Percentiles rank a stretch among this genome's conserved stretches.
Evolutionary conservation across 92 coral and sea anemone species (phyloP).

Genomic region (Desmophyllum pertusum): DNA sequence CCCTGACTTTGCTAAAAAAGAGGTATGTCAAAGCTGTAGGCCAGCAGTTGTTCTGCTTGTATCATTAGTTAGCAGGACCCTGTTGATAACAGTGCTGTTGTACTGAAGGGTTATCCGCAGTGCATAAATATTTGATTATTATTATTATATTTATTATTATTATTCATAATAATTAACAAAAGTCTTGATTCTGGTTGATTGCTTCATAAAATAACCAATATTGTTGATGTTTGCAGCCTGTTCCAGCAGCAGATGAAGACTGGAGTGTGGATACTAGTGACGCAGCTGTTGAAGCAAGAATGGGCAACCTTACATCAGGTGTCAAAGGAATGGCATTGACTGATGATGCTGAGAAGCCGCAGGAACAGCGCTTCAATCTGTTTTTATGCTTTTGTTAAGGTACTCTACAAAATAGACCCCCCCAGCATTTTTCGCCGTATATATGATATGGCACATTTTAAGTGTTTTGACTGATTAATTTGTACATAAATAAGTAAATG

Average conservation of each 20-base stretch:
- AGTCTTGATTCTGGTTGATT: too few relatives aligned
- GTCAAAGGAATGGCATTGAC: slow-evolving; percentile 90
- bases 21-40: not conserved
- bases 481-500: too few relatives aligned
- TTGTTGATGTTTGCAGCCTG: slow-evolving; percentile 3
- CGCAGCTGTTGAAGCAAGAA: slow-evolving; percentile 86
- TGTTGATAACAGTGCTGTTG: too few relatives aligned
- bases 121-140: too few relatives aligned
- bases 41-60: not conserved
- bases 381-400: slow-evolving; percentile 96
- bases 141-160: too few relatives aligned
- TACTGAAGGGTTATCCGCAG: too few relatives aligned
- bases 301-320: slow-evolving; percentile 86
- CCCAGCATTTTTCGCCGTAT: too few relatives aligned
- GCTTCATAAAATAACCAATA: too few relatives aligned
- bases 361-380: slow-evolving; percentile 89
- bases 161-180: too few relatives aligned
- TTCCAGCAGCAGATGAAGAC: slow-evolving; percentile 81
- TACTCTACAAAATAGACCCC: slow-evolving; percentile 14
- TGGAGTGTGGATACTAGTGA: slow-evolving; percentile 99
- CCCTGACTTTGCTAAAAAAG: slow-evolving; percentile 55
- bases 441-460: too few relatives aligned
- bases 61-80: too few relatives aligned
- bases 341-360: slow-evolving; percentile 85
- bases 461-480: too few relatives aligned